Evolutionary conservation across 2,888 invertebrate species (phyloP).

Genomic region (Hypercompe scribonia): DNA sequence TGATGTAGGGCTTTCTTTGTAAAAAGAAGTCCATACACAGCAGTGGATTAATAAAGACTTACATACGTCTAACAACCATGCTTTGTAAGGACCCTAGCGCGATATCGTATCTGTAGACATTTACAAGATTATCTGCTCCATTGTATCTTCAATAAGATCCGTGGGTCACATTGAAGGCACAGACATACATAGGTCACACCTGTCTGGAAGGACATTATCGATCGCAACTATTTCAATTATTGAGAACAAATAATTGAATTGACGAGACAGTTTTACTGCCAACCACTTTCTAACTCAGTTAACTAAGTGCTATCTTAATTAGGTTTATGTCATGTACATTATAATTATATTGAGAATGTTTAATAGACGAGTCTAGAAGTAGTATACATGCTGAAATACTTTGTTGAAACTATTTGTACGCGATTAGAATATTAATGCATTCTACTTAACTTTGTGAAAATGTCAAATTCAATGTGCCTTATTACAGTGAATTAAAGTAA

Average conservation of each 20-base stretch:
- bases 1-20: too few species aligned
- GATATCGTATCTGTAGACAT: too few species aligned
- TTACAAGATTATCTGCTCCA: too few species aligned
- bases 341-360: background rate
- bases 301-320: background rate
- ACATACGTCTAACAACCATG: too few species aligned
- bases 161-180: background rate
- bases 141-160: background rate
- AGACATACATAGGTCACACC: background rate
- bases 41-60: background rate
- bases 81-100: too few species aligned
- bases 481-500: background rate
- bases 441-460: background rate
- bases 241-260: background rate
- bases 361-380: background rate
- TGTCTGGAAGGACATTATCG: background rate
- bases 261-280: background rate
- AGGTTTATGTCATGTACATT: background rate
- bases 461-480: background rate
- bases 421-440: background rate
- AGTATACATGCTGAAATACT: background rate
- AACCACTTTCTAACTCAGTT: background rate
- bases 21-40: too few species aligned
- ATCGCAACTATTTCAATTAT: background rate
- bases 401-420: background rate